Evolutionary conservation across 2,113 vertebrate genomes (phyloP).

Genomic region (Haemorhous mexicanus): DNA sequence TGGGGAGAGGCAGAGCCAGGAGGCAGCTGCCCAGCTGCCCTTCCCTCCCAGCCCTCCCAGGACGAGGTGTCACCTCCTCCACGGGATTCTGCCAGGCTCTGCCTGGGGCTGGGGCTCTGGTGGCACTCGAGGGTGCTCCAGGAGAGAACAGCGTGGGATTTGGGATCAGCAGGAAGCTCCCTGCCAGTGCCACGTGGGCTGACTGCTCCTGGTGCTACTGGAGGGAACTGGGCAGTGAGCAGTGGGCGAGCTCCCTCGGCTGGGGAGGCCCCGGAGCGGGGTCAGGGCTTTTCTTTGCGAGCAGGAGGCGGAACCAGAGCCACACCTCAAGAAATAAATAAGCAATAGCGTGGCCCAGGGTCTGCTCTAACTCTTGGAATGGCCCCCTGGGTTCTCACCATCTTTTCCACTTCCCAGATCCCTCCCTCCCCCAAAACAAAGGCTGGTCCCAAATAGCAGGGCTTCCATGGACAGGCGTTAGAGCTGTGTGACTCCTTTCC

Average conservation of each 20-base stretch:
- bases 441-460: slow-evolving; percentile 30
- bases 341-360: background rate
- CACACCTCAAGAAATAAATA: background rate
- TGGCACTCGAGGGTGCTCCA: background rate
- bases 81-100: background rate
- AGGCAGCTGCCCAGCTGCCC: background rate
- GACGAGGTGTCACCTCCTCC: background rate
- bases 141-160: background rate
- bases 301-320: slow-evolving; percentile 11
- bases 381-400: background rate
- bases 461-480: slow-evolving; percentile 64
- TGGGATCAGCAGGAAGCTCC: background rate
- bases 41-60: background rate
- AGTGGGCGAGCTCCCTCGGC: accelerated
- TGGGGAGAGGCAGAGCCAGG: background rate
- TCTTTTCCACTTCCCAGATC: slow-evolving; percentile 49
- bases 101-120: background rate
- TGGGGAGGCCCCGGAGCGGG: background rate
- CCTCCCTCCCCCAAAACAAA: slow-evolving; percentile 8
- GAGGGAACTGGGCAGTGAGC: background rate
- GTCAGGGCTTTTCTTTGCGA: background rate
- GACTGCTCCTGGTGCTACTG: background rate
- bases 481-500: slow-evolving; percentile 72
- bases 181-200: background rate
- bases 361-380: background rate